Percentiles rank a stretch among this genome's conserved stretches.
phyloP scores from a whole-genome alignment of 2,797 vertebrate genomes.

The Tachyglossus aculeatus region DNA sequence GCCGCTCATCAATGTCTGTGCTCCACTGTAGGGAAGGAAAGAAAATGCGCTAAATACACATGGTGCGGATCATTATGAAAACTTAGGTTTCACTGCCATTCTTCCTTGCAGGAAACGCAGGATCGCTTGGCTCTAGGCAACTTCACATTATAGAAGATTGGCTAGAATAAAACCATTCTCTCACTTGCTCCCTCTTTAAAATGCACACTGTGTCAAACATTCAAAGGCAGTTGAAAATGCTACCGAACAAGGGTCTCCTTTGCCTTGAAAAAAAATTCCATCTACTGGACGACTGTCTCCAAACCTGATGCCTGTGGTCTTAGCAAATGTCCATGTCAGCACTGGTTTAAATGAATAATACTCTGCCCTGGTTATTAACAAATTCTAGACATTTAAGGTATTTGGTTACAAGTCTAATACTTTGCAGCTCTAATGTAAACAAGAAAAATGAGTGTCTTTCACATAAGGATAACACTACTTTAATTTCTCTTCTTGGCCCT shows the following conservation, averaged over 20 bases:
- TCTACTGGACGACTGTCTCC: no score
- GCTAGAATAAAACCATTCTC: background rate
- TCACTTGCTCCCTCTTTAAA: background rate
- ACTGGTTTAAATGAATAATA: no score
- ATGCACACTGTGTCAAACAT: background rate
- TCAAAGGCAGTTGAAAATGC: background rate
- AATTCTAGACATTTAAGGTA: no score
- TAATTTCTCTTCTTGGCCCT: no score
- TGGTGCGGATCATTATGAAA: background rate
- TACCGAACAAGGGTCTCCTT: background rate
- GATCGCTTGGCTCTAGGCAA: background rate
- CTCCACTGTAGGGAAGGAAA: constrained; percentile 83
- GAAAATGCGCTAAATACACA: constrained; percentile 65
- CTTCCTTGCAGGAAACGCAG: background rate
- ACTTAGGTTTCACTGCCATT: background rate
- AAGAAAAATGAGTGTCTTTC: no score
- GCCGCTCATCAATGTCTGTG: constrained; percentile 93
- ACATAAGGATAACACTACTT: no score
- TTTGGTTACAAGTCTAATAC: no score
- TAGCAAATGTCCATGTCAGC: no score
- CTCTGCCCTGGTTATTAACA: no score
- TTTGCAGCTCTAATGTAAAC: no score
- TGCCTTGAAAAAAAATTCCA: no score
- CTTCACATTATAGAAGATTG: background rate
- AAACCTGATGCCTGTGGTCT: no score